A percentile compares a stretch with the other conserved stretches of the same genome.
Conservation (phyloP, 2,888 invertebrate species). For the Lasioglossum marginatum region DNA sequence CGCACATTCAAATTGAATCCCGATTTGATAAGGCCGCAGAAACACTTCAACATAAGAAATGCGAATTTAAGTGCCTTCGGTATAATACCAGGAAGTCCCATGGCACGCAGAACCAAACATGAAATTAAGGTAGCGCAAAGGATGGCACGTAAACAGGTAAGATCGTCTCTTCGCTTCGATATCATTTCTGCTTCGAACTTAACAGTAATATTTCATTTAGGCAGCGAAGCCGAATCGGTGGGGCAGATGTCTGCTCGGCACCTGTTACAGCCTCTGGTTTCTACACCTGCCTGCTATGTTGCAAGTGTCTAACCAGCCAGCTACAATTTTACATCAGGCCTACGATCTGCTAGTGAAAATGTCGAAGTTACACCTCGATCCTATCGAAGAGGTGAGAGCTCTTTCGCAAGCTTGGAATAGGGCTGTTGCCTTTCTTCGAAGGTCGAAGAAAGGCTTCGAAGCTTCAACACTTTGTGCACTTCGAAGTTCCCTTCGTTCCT, state of each 20-base stretch:
- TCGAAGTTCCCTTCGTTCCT: too few species aligned
- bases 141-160: conserved; percentile 87
- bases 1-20: conserved; percentile 88
- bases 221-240: conserved; percentile 92
- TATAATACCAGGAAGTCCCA: conserved; percentile 92
- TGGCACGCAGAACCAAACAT: conserved; percentile 97
- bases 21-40: conserved; percentile 85
- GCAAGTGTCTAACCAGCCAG: conserved; percentile 86
- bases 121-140: conserved; percentile 97
- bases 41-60: conserved; percentile 80
- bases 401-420: conserved; percentile 12
- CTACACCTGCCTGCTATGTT: conserved; percentile 96
- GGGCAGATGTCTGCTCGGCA: conserved; percentile 95
- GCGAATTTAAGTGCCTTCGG: conserved; percentile 80
- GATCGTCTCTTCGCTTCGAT: not conserved
- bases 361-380: conserved; percentile 91
- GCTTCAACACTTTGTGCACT: too few species aligned
- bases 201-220: conserved; percentile 74
- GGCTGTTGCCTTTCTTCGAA: too few species aligned
- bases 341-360: conserved; percentile 95
- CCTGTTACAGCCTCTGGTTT: conserved; percentile 98
- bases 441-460: too few species aligned
- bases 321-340: conserved; percentile 86
- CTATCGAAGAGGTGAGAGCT: conserved; percentile 93
- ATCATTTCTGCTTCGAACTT: not conserved